Conservation (phyloP, 1,140 invertebrate genomes). For the Eriocheir sinensis region DNA sequence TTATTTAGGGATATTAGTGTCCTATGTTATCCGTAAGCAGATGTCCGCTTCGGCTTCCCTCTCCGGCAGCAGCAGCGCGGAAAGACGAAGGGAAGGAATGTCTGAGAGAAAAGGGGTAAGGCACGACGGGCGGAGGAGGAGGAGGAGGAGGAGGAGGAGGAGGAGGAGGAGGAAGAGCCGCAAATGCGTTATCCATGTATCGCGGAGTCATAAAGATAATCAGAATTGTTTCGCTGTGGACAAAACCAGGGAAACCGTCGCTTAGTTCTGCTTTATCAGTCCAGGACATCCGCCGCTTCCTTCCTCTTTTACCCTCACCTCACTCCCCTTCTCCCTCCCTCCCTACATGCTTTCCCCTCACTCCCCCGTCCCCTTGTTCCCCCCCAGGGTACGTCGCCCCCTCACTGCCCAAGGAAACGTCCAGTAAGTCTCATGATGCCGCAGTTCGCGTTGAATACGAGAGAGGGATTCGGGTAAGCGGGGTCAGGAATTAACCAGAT, state of each 20-base stretch:
- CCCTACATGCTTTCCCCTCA: background rate
- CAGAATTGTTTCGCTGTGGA: constrained; percentile 44
- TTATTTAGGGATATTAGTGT: constrained; percentile 22
- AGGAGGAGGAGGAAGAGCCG: background rate
- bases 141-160: background rate
- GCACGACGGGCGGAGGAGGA: no score
- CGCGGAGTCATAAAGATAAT: constrained; percentile 60
- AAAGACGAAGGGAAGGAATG: no score
- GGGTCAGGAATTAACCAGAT: constrained; percentile 54
- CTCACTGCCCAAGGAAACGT: background rate
- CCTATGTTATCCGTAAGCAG: background rate
- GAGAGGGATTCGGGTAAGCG: constrained; percentile 49
- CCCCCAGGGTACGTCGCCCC: background rate
- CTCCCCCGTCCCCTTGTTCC: background rate
- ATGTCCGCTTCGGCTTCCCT: background rate
- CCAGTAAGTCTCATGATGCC: background rate
- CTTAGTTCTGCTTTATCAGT: constrained; percentile 28
- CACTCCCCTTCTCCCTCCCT: background rate
- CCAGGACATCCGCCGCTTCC: constrained; percentile 7
- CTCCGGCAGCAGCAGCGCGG: background rate
- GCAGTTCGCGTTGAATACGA: background rate
- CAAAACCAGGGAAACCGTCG: constrained; percentile 47
- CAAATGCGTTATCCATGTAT: constrained; percentile 72
- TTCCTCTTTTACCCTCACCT: background rate
- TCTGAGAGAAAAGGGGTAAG: no score